phyloP scores from a whole-genome alignment of 2,113 vertebrate genomes.

The Lepisosteus oculatus region DNA sequence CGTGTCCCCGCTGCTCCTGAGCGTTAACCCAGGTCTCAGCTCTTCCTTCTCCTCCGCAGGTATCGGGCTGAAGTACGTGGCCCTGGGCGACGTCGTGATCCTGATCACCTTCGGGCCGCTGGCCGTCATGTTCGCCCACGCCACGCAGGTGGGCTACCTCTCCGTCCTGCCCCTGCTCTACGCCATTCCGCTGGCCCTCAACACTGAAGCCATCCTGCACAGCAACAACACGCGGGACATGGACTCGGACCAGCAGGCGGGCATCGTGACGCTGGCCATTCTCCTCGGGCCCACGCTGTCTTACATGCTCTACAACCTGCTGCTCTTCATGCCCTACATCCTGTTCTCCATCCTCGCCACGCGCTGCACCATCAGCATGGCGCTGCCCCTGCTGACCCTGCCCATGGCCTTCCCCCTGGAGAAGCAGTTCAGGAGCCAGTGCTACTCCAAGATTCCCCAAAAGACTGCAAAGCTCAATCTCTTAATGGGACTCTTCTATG shows the following conservation, averaged over 20 bases:
- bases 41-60: slow-evolving; percentile 62
- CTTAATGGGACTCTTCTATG: slow-evolving; percentile 91
- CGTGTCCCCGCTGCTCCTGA: too few species aligned
- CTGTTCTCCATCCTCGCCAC: slow-evolving; percentile 90
- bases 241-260: slow-evolving; percentile 89
- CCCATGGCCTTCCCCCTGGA: slow-evolving; percentile 94
- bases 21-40: too few species aligned
- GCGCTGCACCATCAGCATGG: slow-evolving; percentile 91
- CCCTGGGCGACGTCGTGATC: slow-evolving; percentile 91
- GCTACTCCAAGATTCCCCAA: slow-evolving; percentile 87
- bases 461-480: slow-evolving; percentile 95
- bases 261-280: slow-evolving; percentile 95
- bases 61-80: slow-evolving; percentile 94
- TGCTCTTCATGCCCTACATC: slow-evolving; percentile 90
- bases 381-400: slow-evolving; percentile 85
- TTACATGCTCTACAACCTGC: slow-evolving; percentile 83
- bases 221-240: slow-evolving; percentile 98
- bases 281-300: slow-evolving; percentile 86
- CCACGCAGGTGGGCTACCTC: slow-evolving; percentile 92
- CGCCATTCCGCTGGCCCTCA: slow-evolving; percentile 87
- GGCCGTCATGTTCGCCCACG: slow-evolving; percentile 94
- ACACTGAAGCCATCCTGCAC: slow-evolving; percentile 94
- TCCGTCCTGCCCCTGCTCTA: slow-evolving; percentile 87
- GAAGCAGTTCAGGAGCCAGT: slow-evolving; percentile 84
- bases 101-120: slow-evolving; percentile 96